phyloP scores from a whole-genome alignment of 1,140 invertebrate species.

The Drosophila melanica region DNA sequence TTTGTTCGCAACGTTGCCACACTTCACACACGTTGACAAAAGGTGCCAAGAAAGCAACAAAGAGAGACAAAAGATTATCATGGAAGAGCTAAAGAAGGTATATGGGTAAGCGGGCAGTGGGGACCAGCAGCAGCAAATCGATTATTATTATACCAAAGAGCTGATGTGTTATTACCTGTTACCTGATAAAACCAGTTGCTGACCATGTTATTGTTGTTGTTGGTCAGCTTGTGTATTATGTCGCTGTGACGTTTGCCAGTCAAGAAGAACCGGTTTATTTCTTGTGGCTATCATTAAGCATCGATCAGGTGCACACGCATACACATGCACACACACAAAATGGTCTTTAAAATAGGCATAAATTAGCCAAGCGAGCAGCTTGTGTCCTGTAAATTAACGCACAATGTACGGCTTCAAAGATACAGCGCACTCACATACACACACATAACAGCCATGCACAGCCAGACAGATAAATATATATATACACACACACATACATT shows the following conservation, averaged over 20 bases:
- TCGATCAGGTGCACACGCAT: conserved; percentile 63
- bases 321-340: conserved; percentile 30
- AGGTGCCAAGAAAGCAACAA: conserved; percentile 66
- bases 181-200: conserved; percentile 55
- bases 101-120: neutral
- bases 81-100: conserved; percentile 41
- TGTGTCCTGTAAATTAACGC: conserved; percentile 55
- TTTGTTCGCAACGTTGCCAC: conserved; percentile 56
- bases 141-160: conserved; percentile 77
- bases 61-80: conserved; percentile 71
- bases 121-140: conserved; percentile 62
- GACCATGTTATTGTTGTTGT: conserved; percentile 35
- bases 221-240: conserved; percentile 5
- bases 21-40: conserved; percentile 70
- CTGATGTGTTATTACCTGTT: conserved; percentile 51
- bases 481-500: neutral
- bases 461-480: conserved; percentile 28
- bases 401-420: conserved; percentile 63
- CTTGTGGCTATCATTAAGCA: conserved; percentile 52
- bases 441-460: conserved; percentile 41
- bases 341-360: conserved; percentile 40
- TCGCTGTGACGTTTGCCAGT: conserved; percentile 56
- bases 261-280: conserved; percentile 58
- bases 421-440: conserved; percentile 41
- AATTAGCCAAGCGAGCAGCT: conserved; percentile 62